Evolutionary conservation across 2,888 invertebrate species (phyloP), one percentile per base, ranked within the genome.

Genomic region (Acleris cristana): DNA sequence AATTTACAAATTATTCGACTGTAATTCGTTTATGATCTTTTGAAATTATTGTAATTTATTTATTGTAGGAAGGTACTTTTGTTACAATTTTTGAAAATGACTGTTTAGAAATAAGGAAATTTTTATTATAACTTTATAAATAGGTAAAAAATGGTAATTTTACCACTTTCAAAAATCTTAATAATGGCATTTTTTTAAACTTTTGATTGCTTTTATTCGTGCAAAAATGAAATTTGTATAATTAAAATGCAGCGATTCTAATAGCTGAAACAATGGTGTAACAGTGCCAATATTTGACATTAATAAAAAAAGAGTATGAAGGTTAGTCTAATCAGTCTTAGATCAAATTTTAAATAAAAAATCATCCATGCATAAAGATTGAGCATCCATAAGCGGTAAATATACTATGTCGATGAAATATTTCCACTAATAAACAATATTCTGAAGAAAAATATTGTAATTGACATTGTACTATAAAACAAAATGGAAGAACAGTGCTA

Each of bases 291-390:
- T 12, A 56, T 62, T 62, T 21, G 57, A 65, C 5, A 14, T 48
- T 57, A 66, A 23, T 58, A 10, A 63, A 53, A 49, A 19, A 52
- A 63, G 62, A 53, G 48, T 48, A 57, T 66, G 53, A 67, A 80
- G 82, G 85, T 88, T 80, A 89, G 80, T 88, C 90, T 90, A 90
- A 86, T 91, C 90, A 91, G 90, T 91, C 90, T 91, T 91, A 88
- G 86, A 86, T 88, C 80, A 87, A 89, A 79, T 81, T 85, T 77
- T 69, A 81, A 81, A 45, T 45, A 77, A 71, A 69, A 72, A 70
- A 67, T 74, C 74, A 69, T 63, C 68, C 72, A 71, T 71, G 75
- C 70, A 74, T 74, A 74, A 75, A 75, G 77, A 79, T 86, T 87
- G 87, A 87, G 86, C 87, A 82, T 76, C 77, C 76, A 79, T 79